Base-by-base conservation (phyloP, 2,113 vertebrate genomes). In the Proterorhinus semilunaris region DNA sequence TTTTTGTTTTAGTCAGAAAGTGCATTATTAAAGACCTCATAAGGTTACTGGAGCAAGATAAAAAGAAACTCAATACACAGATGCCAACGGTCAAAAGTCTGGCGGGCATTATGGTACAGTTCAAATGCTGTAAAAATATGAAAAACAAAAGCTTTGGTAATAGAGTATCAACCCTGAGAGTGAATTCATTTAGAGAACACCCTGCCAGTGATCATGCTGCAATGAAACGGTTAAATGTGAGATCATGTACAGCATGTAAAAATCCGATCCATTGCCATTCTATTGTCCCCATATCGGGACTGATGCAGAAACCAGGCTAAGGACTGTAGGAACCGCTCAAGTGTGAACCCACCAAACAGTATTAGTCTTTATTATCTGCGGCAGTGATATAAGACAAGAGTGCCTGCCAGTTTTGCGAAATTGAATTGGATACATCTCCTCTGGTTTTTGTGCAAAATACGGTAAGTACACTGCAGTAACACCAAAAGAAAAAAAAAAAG, bases 331-430 rank as follows among this genome's bases (percentile, higher is more conserved):
- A 17, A 15, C 36, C 16, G 44, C 58, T 13, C 42, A 61, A 61
- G 58, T 45, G 58, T 43, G 36, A 44, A 61, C 57, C 36, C 7
- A 61, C 36, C 58, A 44, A 61, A 61, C 36, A 44, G 12, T 44
- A 44, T 61, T 61, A 9, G 43, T 44, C 42, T 61, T 11, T 42
- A 44, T 50, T 10, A 50, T 61, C 58, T 10, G 57, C n/a, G 57
- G 36, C 57, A 59, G 58, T 43, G 58, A 61, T n/a, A 61, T n/a
- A 61, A 61, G 36, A 61, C 36, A 61, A 61, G 58, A 61, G 44
- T 44, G 10, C 44, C 13, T 15, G 58, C 58, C 58, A 61, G 42
- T 42, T 45, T 15, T 45, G 42, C 42, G 7, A 45, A 61, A 61
- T 59, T 59, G 11, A 43, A 43, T 44, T 43, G 42, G 13, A 44